These are phyloP conservation scores for Tangara arthus DNA, from an alignment of 2,797 vertebrate species.

Conservation along the genomic window DNA sequence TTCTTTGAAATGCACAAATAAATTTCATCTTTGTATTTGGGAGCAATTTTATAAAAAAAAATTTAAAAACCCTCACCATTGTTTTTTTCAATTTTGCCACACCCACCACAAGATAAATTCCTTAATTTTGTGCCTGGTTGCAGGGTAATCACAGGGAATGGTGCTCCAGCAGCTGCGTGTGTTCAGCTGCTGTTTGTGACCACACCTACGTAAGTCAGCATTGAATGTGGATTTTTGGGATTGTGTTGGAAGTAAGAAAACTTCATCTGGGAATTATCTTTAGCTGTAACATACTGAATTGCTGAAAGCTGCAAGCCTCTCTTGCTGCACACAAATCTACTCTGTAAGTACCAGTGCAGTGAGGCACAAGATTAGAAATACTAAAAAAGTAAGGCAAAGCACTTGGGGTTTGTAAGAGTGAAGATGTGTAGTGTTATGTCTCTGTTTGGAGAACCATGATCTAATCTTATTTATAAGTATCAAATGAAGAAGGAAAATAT, in stretches of 20 bases:
- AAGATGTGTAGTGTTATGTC: background rate
- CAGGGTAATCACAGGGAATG: background rate
- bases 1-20: background rate
- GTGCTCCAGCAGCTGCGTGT: background rate
- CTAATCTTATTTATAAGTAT: background rate
- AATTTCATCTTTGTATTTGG: background rate
- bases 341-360: background rate
- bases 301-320: background rate
- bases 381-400: background rate
- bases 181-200: background rate
- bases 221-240: background rate
- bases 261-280: background rate
- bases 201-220: background rate
- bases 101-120: constrained; percentile 9
- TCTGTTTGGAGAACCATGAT: background rate
- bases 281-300: background rate
- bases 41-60: background rate
- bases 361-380: background rate
- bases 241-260: background rate
- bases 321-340: background rate
- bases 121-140: background rate
- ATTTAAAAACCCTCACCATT: background rate
- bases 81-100: background rate
- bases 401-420: background rate
- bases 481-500: background rate